Evolutionary conservation across 2,888 invertebrate genomes (phyloP), one percentile per base, ranked within the genome.

Genomic region (Schrankia costaestrigalis): DNA sequence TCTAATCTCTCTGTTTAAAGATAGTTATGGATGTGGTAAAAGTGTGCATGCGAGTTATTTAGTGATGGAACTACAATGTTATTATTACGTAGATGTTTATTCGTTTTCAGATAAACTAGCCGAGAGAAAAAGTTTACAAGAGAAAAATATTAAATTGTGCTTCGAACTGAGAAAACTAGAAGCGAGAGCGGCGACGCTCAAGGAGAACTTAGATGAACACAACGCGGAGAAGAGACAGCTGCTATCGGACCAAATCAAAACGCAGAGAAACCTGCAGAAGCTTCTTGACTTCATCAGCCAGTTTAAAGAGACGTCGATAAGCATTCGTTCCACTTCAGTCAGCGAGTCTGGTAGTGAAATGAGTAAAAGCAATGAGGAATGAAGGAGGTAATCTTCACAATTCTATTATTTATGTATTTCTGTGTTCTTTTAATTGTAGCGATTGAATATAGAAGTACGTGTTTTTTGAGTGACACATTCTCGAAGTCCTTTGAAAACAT

Each of bases 261-360:
- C 85, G 2, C 87, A 86, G 57, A 71, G 85, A 43, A 83, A 87
- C 56, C 70, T 89, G 8, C 86, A 88, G 67, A 86, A 85, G 37
- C 76, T 89, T 5, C 70, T 89, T 3, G 88, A 88, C 54, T 88
- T 89, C 56, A 83, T 89, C 54, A 80, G 85, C 33, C 86, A 84
- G 43, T 89, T 89, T 40, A 85, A 85, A 37, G 85, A 86, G 50
- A 83, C 85, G 15, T 83, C 86, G 0, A 68, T 83, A 28, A 84
- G 84, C 32, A 56, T 80, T 19, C 71, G 72, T 1, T 83, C 84
- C 1, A 75, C 84, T 1, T 84, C 84, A 0, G 65, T 66, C 26
- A 85, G 86, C 37, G 83, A 86, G 13, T 77, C 84, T 3, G 73
- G 82, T 13, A 83, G 86, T 35, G 86, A 86, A 46, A 54, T 76